Evolutionary conservation across 2,888 invertebrate genomes (phyloP), one percentile per base, ranked within the genome.

Genomic region (Cryptocheilus praepositus): DNA sequence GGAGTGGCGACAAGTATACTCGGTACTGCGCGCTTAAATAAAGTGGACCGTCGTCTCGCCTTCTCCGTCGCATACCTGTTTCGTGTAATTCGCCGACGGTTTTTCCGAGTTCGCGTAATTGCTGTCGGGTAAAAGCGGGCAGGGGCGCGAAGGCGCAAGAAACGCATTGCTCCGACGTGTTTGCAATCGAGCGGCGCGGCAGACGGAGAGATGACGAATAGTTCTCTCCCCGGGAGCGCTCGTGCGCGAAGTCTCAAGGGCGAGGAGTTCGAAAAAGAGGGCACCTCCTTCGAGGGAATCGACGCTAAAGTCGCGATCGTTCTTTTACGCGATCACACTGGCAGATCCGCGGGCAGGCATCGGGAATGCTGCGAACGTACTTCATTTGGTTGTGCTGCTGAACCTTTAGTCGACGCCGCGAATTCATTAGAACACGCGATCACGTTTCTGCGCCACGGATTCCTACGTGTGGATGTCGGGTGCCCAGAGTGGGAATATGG

Each of bases 101-200:
- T 83, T 83, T 84, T 83, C 81, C 81, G 62, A 45, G 28, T 62
- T 28, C 57, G 36, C 44, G 76, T 79, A 70, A 78, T 78, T 74
- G 76, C 64, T 45, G 70, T 74, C 61, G 67, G 36, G 66, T 52
- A 65, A 36, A 36, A 36, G 49, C 43, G 25, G 67, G 68, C 25
- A 52, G 46, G 25, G 44, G 13, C 2, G 51, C 59, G 57, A 25
- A 36, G 63, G 64, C 11, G 69, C 77, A 85, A 85, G 82, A 85
- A 86, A 78, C 71, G 78, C 85, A 86, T 85, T 84, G 81, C 84
- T 80, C 68, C 59, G 64, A 69, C 78, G 76, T 84, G 85, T 85
- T 82, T 76, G 80, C 82, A 73, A 81, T 80, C 74, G 67, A 55
- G 55, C 53, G 58, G 45, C 58, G 3, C 36, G 55, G 49, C 15